These are phyloP conservation scores for Phaetusa simplex DNA, from an alignment of 2,113 vertebrate species.

Conservation along the genomic window DNA sequence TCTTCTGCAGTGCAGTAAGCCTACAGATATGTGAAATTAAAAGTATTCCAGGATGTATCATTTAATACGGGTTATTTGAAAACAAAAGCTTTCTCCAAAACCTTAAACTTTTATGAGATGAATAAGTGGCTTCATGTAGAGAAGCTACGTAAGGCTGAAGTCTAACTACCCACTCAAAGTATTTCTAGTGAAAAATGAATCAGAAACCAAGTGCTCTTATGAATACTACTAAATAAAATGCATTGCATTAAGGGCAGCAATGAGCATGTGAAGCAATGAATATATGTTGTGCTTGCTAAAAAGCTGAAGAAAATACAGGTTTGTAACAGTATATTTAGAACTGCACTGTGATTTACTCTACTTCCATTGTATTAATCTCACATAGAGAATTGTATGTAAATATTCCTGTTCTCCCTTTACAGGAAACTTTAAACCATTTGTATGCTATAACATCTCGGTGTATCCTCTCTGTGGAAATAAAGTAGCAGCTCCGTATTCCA, in stretches of 20 bases:
- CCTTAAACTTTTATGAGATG: neutral
- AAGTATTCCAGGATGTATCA: neutral
- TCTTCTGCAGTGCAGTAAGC: neutral
- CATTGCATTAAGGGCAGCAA: neutral
- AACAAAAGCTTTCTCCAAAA: neutral
- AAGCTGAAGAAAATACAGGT: neutral
- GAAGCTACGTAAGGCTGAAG: neutral
- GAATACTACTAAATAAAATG: neutral
- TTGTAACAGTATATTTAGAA: neutral
- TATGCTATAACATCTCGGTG: conserved; percentile 75
- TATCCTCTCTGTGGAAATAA: conserved; percentile 63
- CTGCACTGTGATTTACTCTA: neutral
- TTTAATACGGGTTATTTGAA: neutral
- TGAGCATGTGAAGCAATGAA: neutral
- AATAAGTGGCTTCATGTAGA: neutral
- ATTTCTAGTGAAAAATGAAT: neutral
- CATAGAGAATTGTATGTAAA: neutral
- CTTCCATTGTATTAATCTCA: neutral
- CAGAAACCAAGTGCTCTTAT: neutral
- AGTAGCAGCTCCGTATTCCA: conserved; percentile 46
- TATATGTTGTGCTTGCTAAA: neutral
- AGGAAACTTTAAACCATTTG: conserved; percentile 66
- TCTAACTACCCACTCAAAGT: neutral
- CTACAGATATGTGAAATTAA: neutral
- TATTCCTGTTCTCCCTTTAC: neutral